A percentile compares a stretch with the other conserved stretches of the same genome.
These are phyloP conservation scores for Micropoecilia bifurca DNA, from an alignment of 2,797 vertebrate species.

Conservation along the genomic window DNA sequence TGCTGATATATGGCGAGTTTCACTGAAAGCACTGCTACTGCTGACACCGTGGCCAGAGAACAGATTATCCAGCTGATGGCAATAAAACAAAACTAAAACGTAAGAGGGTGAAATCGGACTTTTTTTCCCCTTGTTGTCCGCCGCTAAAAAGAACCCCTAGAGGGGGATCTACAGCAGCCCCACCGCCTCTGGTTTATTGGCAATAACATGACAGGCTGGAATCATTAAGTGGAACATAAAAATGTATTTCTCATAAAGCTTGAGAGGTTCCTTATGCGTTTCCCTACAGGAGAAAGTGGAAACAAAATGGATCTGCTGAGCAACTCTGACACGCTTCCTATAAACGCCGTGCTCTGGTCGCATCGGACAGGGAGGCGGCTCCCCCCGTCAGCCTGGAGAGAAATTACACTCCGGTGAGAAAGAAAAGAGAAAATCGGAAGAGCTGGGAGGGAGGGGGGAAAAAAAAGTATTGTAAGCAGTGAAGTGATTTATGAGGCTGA, in stretches of 20 bases:
- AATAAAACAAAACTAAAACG: slow-evolving; percentile 33
- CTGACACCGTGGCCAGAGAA: slow-evolving; percentile 47
- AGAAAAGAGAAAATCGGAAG: slow-evolving; percentile 36
- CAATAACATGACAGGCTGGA: slow-evolving; percentile 67
- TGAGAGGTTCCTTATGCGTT: slow-evolving; percentile 74
- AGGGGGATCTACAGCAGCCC: slow-evolving; percentile 58
- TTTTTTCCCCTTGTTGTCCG: background rate
- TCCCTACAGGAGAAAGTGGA: slow-evolving; percentile 43
- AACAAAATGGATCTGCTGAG: slow-evolving; percentile 63
- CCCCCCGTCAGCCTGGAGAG: slow-evolving; percentile 37
- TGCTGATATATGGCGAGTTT: slow-evolving; percentile 65
- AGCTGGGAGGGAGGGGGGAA: slow-evolving; percentile 11
- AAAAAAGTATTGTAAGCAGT: slow-evolving; percentile 44
- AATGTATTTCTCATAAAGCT: slow-evolving; percentile 76
- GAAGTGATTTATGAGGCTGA: slow-evolving; percentile 73
- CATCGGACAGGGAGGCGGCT: slow-evolving; percentile 38
- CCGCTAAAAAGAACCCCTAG: slow-evolving; percentile 6
- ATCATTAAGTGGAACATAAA: slow-evolving; percentile 76
- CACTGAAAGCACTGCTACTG: slow-evolving; percentile 61
- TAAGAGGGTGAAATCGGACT: slow-evolving; percentile 20
- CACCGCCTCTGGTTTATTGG: slow-evolving; percentile 34
- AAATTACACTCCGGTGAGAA: slow-evolving; percentile 53
- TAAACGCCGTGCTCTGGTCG: slow-evolving; percentile 47
- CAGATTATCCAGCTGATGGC: slow-evolving; percentile 52
- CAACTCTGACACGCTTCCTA: slow-evolving; percentile 61